Evolutionary conservation across 2,888 invertebrate genomes (phyloP).

Genomic region (Hyppa rectilinea): DNA sequence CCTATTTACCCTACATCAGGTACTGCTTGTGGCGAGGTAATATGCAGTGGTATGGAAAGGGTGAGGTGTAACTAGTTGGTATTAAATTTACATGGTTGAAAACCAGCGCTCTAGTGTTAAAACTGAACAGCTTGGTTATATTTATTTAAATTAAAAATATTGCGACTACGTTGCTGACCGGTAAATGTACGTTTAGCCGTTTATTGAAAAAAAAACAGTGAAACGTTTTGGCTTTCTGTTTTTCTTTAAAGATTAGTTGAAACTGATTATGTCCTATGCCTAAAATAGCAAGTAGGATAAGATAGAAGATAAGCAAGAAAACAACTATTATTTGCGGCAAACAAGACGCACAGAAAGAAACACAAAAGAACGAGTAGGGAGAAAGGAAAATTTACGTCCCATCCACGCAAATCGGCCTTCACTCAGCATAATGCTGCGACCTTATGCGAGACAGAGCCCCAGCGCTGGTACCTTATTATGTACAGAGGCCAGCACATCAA

Average conservation of each 20-base stretch:
- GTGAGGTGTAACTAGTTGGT: not conserved
- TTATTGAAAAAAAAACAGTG: too few species aligned
- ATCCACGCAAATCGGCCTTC: too few species aligned
- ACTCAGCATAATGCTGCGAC: too few species aligned
- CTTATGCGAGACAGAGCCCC: too few species aligned
- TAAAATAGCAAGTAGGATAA: not conserved
- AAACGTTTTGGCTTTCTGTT: not conserved
- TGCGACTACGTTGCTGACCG: not conserved
- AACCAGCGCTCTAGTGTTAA: not conserved
- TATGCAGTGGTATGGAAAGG: not conserved
- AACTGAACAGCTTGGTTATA: not conserved
- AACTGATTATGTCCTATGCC: not conserved
- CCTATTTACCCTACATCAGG: not conserved
- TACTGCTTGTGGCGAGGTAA: slow-evolving; percentile 1
- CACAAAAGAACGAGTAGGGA: too few species aligned
- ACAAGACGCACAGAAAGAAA: too few species aligned
- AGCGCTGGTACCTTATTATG: too few species aligned
- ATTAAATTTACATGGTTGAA: slow-evolving; percentile 7
- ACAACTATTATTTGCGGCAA: too few species aligned
- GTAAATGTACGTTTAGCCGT: too few species aligned
- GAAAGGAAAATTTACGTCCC: too few species aligned
- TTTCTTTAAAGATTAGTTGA: not conserved
- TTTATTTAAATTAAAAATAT: not conserved
- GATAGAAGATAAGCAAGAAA: too few species aligned
- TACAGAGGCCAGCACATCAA: too few species aligned